Percentiles rank a stretch among this genome's conserved stretches.
Conservation (phyloP, 30 jellyfish, hydroid and myxozoan species). For the Aurelia sp. region DNA sequence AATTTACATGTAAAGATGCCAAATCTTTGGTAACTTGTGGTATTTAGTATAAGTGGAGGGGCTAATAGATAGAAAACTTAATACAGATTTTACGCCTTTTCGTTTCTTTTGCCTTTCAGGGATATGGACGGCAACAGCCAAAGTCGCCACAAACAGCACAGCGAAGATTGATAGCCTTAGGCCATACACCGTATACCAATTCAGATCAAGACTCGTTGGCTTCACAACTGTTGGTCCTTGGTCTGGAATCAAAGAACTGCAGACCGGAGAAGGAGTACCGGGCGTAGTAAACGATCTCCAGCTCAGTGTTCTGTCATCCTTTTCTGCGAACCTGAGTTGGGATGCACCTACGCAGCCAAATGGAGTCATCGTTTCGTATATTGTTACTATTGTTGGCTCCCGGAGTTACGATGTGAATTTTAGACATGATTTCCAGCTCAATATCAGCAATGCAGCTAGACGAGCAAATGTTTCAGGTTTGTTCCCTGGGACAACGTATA, state of each 20-base stretch:
- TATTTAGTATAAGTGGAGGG: too few species aligned
- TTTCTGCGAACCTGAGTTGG: slow-evolving; percentile 36
- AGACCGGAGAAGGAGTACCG: slow-evolving; percentile 63
- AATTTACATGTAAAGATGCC: too few species aligned
- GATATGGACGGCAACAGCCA: slow-evolving; percentile 6
- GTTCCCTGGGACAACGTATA: slow-evolving; percentile 52
- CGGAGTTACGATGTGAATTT: slow-evolving; percentile 44
- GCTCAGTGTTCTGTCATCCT: neutral
- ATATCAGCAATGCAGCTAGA: neutral
- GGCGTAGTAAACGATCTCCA: slow-evolving; percentile 31
- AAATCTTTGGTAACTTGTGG: too few species aligned
- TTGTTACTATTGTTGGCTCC: slow-evolving; percentile 13
- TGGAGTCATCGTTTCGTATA: slow-evolving; percentile 7
- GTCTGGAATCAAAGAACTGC: slow-evolving; percentile 14
- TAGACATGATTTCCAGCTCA: neutral
- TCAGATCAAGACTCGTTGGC: slow-evolving; percentile 49
- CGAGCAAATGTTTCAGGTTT: slow-evolving; percentile 2
- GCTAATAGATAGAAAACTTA: too few species aligned
- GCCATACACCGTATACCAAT: slow-evolving; percentile 17
- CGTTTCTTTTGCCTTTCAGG: slow-evolving; percentile 7
- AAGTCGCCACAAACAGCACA: neutral
- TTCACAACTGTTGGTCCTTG: slow-evolving; percentile 36
- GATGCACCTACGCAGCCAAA: slow-evolving; percentile 28
- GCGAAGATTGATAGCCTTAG: slow-evolving; percentile 1
- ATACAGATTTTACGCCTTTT: too few species aligned